These are phyloP conservation scores for Meandrusa payeni DNA, from an alignment of 2,888 invertebrate species.

Conservation along the genomic window DNA sequence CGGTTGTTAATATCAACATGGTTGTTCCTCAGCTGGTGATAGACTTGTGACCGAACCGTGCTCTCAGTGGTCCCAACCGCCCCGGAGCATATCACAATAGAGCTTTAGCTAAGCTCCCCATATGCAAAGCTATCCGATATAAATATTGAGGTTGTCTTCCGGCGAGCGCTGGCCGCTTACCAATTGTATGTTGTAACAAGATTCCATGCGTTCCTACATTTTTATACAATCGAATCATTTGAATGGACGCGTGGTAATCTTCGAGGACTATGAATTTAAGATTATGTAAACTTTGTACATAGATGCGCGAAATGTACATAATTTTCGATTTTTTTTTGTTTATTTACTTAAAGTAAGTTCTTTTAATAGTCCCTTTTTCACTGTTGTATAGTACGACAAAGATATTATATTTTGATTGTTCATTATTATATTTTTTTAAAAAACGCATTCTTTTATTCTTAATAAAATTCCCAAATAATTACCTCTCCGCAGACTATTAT, in stretches of 20 bases:
- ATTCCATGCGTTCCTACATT: constrained; percentile 10
- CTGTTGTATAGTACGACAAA: constrained; percentile 78
- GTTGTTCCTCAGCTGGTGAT: too few species aligned
- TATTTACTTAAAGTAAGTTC: constrained; percentile 52
- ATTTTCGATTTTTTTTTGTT: constrained; percentile 48
- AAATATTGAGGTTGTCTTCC: constrained; percentile 22
- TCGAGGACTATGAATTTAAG: constrained; percentile 18
- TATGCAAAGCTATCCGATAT: constrained; percentile 5
- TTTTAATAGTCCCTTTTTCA: constrained; percentile 57
- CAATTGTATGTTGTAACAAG: constrained; percentile 11
- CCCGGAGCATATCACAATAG: constrained; percentile 1
- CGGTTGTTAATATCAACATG: too few species aligned
- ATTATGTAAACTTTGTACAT: constrained; percentile 42
- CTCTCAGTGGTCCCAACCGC: background rate
- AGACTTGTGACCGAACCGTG: too few species aligned
- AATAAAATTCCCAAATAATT: background rate
- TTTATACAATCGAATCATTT: background rate
- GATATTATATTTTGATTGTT: constrained; percentile 76
- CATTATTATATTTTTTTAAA: constrained; percentile 73
- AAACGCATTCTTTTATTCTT: constrained; percentile 29
- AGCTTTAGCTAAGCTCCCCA: background rate
- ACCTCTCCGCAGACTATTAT: too few species aligned
- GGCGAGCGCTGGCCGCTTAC: constrained; percentile 24
- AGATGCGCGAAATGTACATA: constrained; percentile 48
- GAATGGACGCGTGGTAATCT: constrained; percentile 14